Evolutionary conservation across 1,140 invertebrate species (phyloP), one percentile per base, ranked within the genome.

Genomic region (Platorchestia sp.): DNA sequence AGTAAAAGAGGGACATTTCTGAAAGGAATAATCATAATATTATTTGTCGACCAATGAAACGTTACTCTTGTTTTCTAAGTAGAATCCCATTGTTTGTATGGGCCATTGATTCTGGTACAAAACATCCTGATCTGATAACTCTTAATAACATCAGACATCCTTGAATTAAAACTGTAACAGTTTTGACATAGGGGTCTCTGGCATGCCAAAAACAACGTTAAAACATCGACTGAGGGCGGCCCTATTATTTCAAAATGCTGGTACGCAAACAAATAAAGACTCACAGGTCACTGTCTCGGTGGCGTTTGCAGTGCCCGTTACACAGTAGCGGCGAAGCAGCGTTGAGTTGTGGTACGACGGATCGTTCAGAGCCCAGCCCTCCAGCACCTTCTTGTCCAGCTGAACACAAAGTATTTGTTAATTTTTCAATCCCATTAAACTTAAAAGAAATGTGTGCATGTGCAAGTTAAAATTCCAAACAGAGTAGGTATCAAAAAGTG

Each of bases 351-450:
- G 96, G 96, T 96, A 96, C 41, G 96, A 45, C 0, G 96, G 96
- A 93, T 97, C 96, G 95, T 96, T 96, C 86, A 95, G 44, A 1
- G 96, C 95, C 97, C 97, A 97, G 45, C 96, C 97, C 89, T 97
- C 96, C 47, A 97, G 96, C 0, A 97, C 97, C 43, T 97, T 97
- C 95, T 97, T 97, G 96, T 97, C 97, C 91, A 97, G 91, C 97
- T 97, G 96, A 16, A 90, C 10, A 95, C 42, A 91, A 89, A 89
- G 36, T 42, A 89, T 89, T 22, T 51, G 47, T 51, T 75, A 3
- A 36, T 75, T 75, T 75, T 75, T 14, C 36, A 27, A 22, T 36
- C 14, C 36, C 27, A 75, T 36, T 27, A 36, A 75, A 75, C 27
- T 75, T 75, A 75, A 75, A 75, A 75, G 59, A 75, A 10, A 19